Evolutionary conservation across 2,888 invertebrate species (phyloP).

Genomic region (Monoplex corrugatus): DNA sequence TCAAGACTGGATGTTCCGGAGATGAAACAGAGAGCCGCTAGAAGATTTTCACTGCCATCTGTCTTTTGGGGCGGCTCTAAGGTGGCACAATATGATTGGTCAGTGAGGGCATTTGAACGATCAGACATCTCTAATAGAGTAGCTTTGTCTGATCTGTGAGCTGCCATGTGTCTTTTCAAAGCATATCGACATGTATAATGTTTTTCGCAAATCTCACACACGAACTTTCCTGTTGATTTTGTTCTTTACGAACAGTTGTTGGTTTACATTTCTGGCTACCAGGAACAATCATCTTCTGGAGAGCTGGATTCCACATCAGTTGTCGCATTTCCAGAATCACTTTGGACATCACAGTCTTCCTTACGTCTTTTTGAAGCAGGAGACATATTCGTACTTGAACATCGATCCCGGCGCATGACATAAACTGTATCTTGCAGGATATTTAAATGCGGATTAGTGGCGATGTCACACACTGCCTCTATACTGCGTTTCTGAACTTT

Average conservation of each 20-base stretch:
- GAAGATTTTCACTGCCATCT: conserved; percentile 34
- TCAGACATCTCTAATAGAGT: conserved; percentile 54
- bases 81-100: conserved; percentile 58
- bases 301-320: conserved; percentile 49
- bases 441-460: conserved; percentile 9
- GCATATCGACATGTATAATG: conserved; percentile 52
- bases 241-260: not conserved
- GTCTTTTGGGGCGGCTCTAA: conserved; percentile 13
- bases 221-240: not conserved
- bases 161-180: conserved; percentile 60
- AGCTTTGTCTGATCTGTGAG: conserved; percentile 54
- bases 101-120: conserved; percentile 57
- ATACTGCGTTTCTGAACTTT: not conserved
- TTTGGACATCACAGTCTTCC: conserved; percentile 50
- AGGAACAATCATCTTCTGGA: conserved; percentile 51
- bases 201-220: not conserved
- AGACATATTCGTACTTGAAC: not conserved
- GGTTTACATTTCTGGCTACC: conserved; percentile 55
- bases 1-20: not conserved
- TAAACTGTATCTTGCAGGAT: conserved; percentile 24
- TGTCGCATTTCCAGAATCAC: conserved; percentile 49
- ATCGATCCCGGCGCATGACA: conserved; percentile 19
- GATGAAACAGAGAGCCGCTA: not conserved
- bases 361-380: conserved; percentile 21
- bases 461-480: not conserved